These are phyloP conservation scores for Streptopelia turtur DNA, from an alignment of 2,797 vertebrate species.

Conservation along the genomic window DNA sequence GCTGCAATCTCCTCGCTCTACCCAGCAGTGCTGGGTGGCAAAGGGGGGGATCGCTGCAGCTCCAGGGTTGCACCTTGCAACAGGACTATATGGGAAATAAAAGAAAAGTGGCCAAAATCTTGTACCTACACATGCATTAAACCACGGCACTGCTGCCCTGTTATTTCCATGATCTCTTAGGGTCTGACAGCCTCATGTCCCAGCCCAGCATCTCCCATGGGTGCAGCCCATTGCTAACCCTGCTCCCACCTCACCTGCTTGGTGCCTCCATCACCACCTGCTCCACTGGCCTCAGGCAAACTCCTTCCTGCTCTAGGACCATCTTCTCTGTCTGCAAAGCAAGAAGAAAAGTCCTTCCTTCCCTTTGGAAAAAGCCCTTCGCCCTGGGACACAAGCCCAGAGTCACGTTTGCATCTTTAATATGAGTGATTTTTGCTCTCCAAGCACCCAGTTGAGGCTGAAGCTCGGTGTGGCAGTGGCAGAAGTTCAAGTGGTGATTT, in stretches of 20 bases:
- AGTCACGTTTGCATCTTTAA: background rate
- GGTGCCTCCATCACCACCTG: background rate
- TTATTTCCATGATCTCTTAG: background rate
- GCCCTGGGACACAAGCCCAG: background rate
- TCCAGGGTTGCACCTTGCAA: background rate
- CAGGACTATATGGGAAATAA: background rate
- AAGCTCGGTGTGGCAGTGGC: background rate
- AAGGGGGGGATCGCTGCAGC: background rate
- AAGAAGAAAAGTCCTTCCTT: background rate
- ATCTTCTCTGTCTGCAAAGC: background rate
- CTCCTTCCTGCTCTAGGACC: background rate
- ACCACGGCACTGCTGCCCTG: background rate
- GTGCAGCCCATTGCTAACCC: background rate
- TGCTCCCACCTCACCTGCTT: background rate
- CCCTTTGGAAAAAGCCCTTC: background rate
- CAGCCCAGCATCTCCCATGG: background rate
- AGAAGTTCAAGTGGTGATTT: accelerated
- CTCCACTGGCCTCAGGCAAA: accelerated
- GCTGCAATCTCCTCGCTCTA: background rate
- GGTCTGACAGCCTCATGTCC: background rate
- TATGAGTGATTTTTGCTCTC: accelerated
- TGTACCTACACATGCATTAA: background rate
- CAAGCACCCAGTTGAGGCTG: accelerated
- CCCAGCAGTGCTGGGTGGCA: background rate
- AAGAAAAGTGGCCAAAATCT: background rate